These are phyloP conservation scores for Mesopsocus fuscifrons DNA, from an alignment of 2,888 invertebrate genomes.

Conservation along the genomic window DNA sequence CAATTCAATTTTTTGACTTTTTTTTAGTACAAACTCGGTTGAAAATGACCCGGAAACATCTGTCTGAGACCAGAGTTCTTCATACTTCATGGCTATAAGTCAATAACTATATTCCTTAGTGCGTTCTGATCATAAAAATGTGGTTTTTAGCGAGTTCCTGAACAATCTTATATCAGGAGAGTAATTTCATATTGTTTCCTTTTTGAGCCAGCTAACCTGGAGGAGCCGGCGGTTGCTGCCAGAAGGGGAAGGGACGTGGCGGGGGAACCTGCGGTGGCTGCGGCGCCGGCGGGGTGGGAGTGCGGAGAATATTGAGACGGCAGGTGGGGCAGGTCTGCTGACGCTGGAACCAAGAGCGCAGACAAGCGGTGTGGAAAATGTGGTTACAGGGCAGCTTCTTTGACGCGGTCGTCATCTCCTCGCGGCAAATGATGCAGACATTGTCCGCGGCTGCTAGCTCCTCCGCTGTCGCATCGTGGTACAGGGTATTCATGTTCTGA, in stretches of 20 bases:
- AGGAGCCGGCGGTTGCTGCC: slow-evolving; percentile 19
- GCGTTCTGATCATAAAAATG: no score
- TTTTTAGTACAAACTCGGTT: no score
- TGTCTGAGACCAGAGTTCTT: no score
- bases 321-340: slow-evolving; percentile 99
- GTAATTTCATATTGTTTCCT: no score
- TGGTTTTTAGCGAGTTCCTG: no score
- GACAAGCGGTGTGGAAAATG: slow-evolving; percentile 95
- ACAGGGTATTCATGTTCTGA: slow-evolving; percentile 93
- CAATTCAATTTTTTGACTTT: no score
- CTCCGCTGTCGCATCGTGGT: slow-evolving; percentile 87
- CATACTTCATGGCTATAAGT: no score
- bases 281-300: slow-evolving; percentile 25
- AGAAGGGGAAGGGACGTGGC: slow-evolving; percentile 15
- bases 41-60: no score
- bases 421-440: slow-evolving; percentile 96
- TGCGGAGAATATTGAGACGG: slow-evolving; percentile 60
- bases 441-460: slow-evolving; percentile 86
- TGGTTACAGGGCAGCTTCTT: slow-evolving; percentile 98
- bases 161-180: no score
- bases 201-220: no score
- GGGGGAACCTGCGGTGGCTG: slow-evolving; percentile 25
- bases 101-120: no score
- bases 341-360: slow-evolving; percentile 98
- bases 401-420: slow-evolving; percentile 62